Conservation (phyloP, 2,888 invertebrate genomes). For the Agrilus biguttatus region DNA sequence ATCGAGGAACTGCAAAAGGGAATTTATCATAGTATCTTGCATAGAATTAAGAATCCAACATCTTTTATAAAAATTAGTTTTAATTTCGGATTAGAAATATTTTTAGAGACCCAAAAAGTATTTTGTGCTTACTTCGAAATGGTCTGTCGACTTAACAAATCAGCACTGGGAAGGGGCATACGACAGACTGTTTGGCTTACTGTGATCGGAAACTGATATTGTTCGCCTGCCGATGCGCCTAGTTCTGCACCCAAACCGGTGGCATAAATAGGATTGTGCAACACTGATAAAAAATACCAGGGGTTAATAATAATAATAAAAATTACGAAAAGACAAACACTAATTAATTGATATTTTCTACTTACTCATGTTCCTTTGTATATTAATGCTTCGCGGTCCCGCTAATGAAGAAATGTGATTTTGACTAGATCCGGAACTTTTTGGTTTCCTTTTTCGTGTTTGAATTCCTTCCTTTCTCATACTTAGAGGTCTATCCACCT, state of each 20-base stretch:
- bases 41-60: no score
- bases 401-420: constrained; percentile 14
- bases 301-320: not conserved
- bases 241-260: constrained; percentile 9
- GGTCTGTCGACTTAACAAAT: constrained; percentile 10
- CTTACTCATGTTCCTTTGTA: constrained; percentile 10
- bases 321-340: not conserved
- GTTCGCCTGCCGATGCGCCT: constrained; percentile 8
- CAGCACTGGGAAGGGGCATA: constrained; percentile 10
- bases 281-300: constrained; percentile 4
- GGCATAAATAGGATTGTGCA: constrained; percentile 9
- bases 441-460: constrained; percentile 88
- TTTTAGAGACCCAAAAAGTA: not conserved
- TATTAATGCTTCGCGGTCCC: constrained; percentile 16
- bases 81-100: no score
- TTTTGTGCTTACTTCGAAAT: constrained; percentile 10
- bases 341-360: not conserved
- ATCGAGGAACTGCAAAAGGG: no score
- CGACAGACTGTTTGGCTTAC: constrained; percentile 5
- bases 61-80: no score
- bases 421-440: constrained; percentile 30
- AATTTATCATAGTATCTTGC: no score
- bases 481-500: constrained; percentile 88
- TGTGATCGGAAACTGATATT: constrained; percentile 14
- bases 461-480: constrained; percentile 99